Base-by-base conservation (phyloP, 2,113 vertebrate genomes). In the Pangasianodon gigas region DNA sequence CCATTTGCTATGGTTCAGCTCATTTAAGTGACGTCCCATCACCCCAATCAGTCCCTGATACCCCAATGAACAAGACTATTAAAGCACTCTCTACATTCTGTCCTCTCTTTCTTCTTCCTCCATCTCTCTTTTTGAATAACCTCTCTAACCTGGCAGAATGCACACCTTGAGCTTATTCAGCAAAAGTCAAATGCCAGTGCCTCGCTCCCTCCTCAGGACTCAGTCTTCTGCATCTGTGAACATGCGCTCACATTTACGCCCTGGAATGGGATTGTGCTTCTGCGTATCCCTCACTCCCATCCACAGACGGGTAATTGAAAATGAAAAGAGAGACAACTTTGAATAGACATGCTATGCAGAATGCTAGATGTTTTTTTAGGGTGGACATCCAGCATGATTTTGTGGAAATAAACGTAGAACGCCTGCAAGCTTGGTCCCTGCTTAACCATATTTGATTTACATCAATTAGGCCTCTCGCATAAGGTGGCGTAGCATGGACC, bases 141-240 rank as follows among this genome's bases (percentile, higher is more conserved):
- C 94, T 91, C 91, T 90, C 92, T 95, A 92, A 95, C 96, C 96
- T 96, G 95, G 94, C 93, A 96, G 95, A 94, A 97, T 97, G 97
- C 96, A 96, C 94, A 96, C 96, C 97, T 95, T 94, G 94, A 96
- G 97, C 98, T 98, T 98, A 98, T 97, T 99, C 98, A 99, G 98
- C 97, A 98, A 96, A 91, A 97, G 96, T 97, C 95, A 98, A 99
- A 99, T 98, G 97, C 97, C 98, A 98, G 95, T 93, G 95, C 95
- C 54, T 89, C 85, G 41, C 58, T 90, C 92, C 83, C 96, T 95
- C 95, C 95, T 95, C 96, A 94, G 96, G 96, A 96, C 96, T 96
- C 97, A 96, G 96, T 96, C 96, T 97, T 97, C 95, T 97, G 97
- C 97, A 96, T 95, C 96, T 95, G 93, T 96, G 96, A 96, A 95